phyloP scores from a whole-genome alignment of 2,888 invertebrate genomes.

The Amblyjoppa fuscipennis region DNA sequence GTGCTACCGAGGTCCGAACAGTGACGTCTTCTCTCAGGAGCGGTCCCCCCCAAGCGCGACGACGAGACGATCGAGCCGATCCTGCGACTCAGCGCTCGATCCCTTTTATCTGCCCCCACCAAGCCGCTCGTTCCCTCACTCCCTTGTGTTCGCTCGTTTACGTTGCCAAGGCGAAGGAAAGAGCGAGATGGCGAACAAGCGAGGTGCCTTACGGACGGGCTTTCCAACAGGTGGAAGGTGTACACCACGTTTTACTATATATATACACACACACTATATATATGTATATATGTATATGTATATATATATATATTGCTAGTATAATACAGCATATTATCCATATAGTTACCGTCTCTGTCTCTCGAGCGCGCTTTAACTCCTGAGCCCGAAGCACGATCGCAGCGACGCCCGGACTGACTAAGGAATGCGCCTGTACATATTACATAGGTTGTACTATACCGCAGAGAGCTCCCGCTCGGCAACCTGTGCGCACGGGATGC shows the following conservation, averaged over 20 bases:
- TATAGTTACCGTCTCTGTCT: slow-evolving; percentile 5
- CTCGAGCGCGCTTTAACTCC: slow-evolving; percentile 3
- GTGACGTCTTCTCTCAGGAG: slow-evolving; percentile 55
- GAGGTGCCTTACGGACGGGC: slow-evolving; percentile 54
- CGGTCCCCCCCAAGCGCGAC: slow-evolving; percentile 47
- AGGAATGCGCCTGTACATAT: slow-evolving; percentile 76
- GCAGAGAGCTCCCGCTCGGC: slow-evolving; percentile 40
- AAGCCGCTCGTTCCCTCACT: slow-evolving; percentile 20
- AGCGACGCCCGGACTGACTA: slow-evolving; percentile 74
- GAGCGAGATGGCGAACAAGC: slow-evolving; percentile 65
- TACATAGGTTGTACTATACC: slow-evolving; percentile 49
- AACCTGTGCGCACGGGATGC: slow-evolving; percentile 43
- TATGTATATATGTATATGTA: slow-evolving; percentile 7
- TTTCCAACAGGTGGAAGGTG: slow-evolving; percentile 68
- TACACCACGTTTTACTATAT: slow-evolving; percentile 14
- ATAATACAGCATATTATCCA: slow-evolving; percentile 22
- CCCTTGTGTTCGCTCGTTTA: slow-evolving; percentile 54
- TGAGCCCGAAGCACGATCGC: slow-evolving; percentile 69
- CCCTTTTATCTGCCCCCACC: slow-evolving; percentile 55
- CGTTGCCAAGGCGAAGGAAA: slow-evolving; percentile 61
- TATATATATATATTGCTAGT: slow-evolving; percentile 7
- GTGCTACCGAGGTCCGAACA: slow-evolving; percentile 30
- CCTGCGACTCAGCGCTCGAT: slow-evolving; percentile 52
- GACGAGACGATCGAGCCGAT: slow-evolving; percentile 44
- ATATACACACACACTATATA: slow-evolving; percentile 18